Evolutionary conservation across 2,797 vertebrate genomes (phyloP), one percentile per base, ranked within the genome.

Genomic region (Pangasius larnaudii): DNA sequence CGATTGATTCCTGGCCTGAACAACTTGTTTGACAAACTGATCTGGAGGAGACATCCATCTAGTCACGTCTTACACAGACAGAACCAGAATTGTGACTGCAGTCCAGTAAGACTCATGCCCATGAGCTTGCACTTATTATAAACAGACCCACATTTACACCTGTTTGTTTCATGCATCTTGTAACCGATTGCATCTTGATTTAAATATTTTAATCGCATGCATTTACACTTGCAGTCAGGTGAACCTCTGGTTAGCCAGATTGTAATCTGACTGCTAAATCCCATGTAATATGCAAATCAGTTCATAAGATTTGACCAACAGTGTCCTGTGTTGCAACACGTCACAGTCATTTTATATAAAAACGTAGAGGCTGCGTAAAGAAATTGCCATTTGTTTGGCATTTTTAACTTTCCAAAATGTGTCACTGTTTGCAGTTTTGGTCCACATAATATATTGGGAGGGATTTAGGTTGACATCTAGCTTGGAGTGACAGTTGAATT

Each of bases 41-140:
- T 99, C 92, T 99, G 99, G 99, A 98, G 98, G 92, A 99, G 98
- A 89, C 98, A 98, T 0, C 91, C 95, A 0, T 96, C 98, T 5
- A 97, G 97, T 88, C 97, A 98, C 0, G 97, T 99, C 82, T 96
- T 99, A 85, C 98, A 99, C 0, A 97, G 98, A 86, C 98, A 99
- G 93, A 99, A 99, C 90, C 98, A 99, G 94, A 99, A 98, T 88
- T 99, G 99, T 93, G 99, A 99, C 86, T 99, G 98, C 92, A 99
- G 98, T 93, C 98, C 99, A 3, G 99, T 99, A 95, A 94, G 97
- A 93, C 86, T 78, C 51, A 84, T 16, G 33, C 49, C 22, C 53
- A 13, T 19, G 11, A 46, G 30, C 18, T 46, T 39, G 56, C 5
- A 33, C 24, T 65, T n/a, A 30, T 18, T 56, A 58, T 24, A 63